Percentiles rank a stretch among this genome's conserved stretches.
These are phyloP conservation scores for Laspeyria flexula DNA, from an alignment of 2,888 invertebrate genomes.

Conservation along the genomic window DNA sequence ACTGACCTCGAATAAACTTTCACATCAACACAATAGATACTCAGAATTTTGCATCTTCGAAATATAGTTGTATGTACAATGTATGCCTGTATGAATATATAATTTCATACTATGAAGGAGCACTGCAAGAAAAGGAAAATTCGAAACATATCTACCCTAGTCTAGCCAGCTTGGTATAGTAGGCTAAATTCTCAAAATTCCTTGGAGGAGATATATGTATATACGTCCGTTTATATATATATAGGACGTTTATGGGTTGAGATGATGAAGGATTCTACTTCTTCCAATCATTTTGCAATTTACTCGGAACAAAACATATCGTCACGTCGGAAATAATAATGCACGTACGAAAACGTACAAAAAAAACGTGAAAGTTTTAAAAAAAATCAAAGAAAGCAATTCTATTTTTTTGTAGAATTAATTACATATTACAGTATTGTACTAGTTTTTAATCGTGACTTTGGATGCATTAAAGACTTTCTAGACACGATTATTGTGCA, in stretches of 20 bases:
- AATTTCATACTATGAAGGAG: too few species aligned
- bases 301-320: slow-evolving; percentile 32
- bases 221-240: too few species aligned
- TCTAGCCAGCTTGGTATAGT: too few species aligned
- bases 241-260: too few species aligned
- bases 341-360: slow-evolving; percentile 21
- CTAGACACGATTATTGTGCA: slow-evolving; percentile 45
- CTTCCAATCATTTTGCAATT: slow-evolving; percentile 49
- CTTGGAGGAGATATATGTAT: too few species aligned
- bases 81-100: too few species aligned
- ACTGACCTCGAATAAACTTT: slow-evolving; percentile 64
- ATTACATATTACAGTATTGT: slow-evolving; percentile 41
- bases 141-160: slow-evolving; percentile 2
- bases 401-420: slow-evolving; percentile 39
- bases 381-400: slow-evolving; percentile 30
- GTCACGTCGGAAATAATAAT: slow-evolving; percentile 35
- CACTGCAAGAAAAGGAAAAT: too few species aligned
- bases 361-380: slow-evolving; percentile 36
- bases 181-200: too few species aligned
- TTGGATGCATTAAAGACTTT: slow-evolving; percentile 41
- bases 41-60: slow-evolving; percentile 51
- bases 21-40: slow-evolving; percentile 62
- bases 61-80: not conserved
- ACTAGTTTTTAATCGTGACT: slow-evolving; percentile 47
- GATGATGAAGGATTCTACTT: slow-evolving; percentile 47